These are phyloP conservation scores for Mormyrus proboscirostris DNA, from an alignment of 2,797 vertebrate species.

Conservation along the genomic window DNA sequence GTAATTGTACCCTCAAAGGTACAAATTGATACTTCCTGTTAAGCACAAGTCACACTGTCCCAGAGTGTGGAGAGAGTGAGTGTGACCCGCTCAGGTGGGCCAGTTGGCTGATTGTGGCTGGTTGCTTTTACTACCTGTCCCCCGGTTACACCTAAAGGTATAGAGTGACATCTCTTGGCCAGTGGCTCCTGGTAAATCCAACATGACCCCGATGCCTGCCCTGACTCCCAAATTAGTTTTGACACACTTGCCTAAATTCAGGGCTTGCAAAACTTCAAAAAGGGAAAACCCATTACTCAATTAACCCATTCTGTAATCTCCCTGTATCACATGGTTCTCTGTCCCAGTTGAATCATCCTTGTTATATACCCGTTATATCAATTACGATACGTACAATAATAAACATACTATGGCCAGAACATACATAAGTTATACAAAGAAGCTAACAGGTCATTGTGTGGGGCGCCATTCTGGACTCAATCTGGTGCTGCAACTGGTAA, in stretches of 20 bases:
- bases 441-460: background rate
- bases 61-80: background rate
- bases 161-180: background rate
- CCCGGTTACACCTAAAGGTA: background rate
- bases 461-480: background rate
- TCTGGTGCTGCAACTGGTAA: background rate
- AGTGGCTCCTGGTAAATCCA: background rate
- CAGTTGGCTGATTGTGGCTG: background rate
- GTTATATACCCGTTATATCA: background rate
- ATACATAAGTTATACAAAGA: background rate
- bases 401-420: background rate
- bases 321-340: conserved; percentile 46
- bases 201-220: background rate
- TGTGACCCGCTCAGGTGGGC: background rate
- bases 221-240: background rate
- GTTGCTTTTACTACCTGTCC: background rate
- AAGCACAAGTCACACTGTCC: background rate
- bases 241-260: conserved; percentile 1
- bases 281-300: background rate
- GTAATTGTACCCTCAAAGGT: background rate
- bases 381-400: background rate
- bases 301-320: conserved; percentile 19
- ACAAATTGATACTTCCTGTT: background rate
- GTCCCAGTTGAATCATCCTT: background rate
- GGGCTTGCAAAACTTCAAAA: background rate